A percentile compares a stretch with the other conserved stretches of the same genome.
Evolutionary conservation across 2,113 vertebrate species (phyloP).

Genomic region (Ivindomyrus marchei): DNA sequence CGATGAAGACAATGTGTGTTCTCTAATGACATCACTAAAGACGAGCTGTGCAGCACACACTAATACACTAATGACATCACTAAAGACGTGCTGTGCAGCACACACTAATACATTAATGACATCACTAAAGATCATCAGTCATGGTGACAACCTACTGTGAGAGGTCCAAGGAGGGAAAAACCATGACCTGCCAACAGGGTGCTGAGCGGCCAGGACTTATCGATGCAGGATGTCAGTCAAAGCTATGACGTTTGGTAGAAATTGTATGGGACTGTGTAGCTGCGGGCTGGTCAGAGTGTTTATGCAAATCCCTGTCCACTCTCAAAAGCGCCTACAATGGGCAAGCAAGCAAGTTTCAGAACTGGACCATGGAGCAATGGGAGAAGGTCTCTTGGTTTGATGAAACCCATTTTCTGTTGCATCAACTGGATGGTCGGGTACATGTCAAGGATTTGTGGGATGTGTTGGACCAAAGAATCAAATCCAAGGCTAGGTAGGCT

Average conservation of each 20-base stretch:
- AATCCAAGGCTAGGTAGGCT: not conserved
- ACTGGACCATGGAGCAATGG: not conserved
- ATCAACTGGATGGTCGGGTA: not conserved
- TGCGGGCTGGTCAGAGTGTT: not conserved
- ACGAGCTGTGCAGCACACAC: too few species aligned
- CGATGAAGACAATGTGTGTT: not conserved
- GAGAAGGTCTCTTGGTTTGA: not conserved
- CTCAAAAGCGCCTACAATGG: not conserved
- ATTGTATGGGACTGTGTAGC: not conserved
- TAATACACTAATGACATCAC: too few species aligned
- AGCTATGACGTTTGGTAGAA: not conserved
- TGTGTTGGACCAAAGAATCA: not conserved
- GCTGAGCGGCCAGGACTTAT: not conserved
- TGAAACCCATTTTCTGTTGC: not conserved
- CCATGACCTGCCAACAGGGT: not conserved
- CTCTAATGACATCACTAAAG: too few species aligned
- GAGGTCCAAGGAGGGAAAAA: not conserved
- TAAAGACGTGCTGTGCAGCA: too few species aligned
- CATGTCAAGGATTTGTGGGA: not conserved
- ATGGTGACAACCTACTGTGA: not conserved
- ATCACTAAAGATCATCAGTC: not conserved
- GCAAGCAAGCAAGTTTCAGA: not conserved
- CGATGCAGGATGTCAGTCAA: not conserved
- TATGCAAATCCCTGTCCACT: not conserved
- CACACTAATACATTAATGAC: too few species aligned